Evolutionary conservation across 2,113 vertebrate genomes (phyloP).

Genomic region (Ciconia stormi): DNA sequence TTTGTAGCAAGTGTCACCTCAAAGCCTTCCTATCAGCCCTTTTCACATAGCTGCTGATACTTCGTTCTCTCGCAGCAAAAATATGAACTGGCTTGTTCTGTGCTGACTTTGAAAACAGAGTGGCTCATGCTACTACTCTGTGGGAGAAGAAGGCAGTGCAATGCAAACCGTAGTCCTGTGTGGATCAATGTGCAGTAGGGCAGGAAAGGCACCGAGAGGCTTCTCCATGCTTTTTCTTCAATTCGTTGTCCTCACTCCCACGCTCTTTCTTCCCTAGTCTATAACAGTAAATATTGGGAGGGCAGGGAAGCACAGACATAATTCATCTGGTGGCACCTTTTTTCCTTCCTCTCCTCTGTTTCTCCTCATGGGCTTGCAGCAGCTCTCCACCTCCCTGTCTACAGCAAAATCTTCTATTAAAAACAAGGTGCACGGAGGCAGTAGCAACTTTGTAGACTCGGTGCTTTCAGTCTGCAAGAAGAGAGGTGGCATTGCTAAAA

Average conservation of each 20-base stretch:
- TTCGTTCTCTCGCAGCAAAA: fast-evolving
- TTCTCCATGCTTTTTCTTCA: background rate
- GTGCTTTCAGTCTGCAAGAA: background rate
- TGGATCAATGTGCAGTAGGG: background rate
- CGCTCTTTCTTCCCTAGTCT: background rate
- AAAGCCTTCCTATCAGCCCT: background rate
- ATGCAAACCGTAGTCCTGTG: background rate
- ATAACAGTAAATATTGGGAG: background rate
- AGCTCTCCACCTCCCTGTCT: background rate
- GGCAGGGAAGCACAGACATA: background rate
- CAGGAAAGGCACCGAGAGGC: background rate
- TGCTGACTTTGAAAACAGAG: background rate
- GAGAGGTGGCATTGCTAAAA: background rate
- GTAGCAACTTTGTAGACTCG: background rate
- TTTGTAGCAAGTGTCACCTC: conserved; percentile 5
- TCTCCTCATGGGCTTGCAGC: background rate
- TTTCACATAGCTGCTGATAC: background rate
- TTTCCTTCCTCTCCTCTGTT: background rate
- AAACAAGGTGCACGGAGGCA: background rate
- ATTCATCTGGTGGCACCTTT: background rate
- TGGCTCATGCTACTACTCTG: background rate
- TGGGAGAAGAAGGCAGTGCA: background rate
- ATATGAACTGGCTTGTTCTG: background rate
- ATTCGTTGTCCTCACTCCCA: background rate
- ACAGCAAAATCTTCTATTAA: background rate